Evolutionary conservation across 2,888 invertebrate species (phyloP), one percentile per base, ranked within the genome.

Genomic region (Lacanobia oleracea): DNA sequence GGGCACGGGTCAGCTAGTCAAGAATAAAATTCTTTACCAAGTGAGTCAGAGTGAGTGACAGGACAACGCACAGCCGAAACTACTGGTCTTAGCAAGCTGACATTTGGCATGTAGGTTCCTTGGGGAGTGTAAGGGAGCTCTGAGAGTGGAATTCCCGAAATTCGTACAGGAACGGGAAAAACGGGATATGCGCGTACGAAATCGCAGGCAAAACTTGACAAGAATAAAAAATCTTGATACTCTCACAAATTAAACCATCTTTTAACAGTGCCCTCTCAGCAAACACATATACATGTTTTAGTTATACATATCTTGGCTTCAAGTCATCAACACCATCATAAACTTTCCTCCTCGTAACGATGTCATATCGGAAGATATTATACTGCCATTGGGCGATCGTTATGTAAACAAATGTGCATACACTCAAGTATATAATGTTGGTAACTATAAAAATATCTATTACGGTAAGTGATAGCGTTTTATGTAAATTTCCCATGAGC

Each of bases 321-420:
- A 12, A 33, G 67, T 74, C 57, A 74, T 79, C 60, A 57, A 57
- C 72, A 21, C 33, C 43, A 16, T 72, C 50, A 75, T 75, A 63
- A 65, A 75, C 71, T 85, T 74, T 82, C 82, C 60, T 59, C 72
- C 64, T 68, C n/a, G 72, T 82, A 69, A 85, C 69, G 80, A 65
- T 67, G 65, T 65, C 72, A 72, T 37, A 67, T 83, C 75, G 86
- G 83, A 83, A 84, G 81, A 80, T 75, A 81, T 84, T 83, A 83
- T 45, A 67, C 67, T 72, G 54, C n/a, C 83, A 76, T 83, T 69
- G 75, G 64, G 64, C 45, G 62, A 63, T 62, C 61, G 56, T 83
- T 85, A 83, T 70, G 10, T 83, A 73, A 83, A 75, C 68, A 63
- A 57, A 80, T 59, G 51, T 57, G 59, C 64, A 78, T 77, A 67